phyloP scores from a whole-genome alignment of 2,888 invertebrate genomes.

The Chrysopilus asiliformis region DNA sequence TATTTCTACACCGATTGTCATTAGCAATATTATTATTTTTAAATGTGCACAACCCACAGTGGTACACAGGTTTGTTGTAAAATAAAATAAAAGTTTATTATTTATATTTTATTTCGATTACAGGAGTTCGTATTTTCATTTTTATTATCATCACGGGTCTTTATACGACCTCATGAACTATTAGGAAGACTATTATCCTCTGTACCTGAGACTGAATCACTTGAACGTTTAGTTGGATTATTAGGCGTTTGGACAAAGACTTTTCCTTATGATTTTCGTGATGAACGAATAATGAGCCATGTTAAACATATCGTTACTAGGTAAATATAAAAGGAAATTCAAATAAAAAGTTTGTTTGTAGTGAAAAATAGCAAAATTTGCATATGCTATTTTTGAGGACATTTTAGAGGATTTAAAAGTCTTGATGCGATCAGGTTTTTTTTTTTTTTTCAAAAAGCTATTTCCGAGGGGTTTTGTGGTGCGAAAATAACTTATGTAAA shows the following conservation, averaged over 20 bases:
- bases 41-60: too few species aligned
- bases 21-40: too few species aligned
- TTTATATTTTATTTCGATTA: conserved; percentile 12
- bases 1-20: too few species aligned
- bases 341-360: too few species aligned
- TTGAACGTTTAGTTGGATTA: conserved; percentile 32
- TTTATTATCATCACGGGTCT: conserved; percentile 35
- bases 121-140: conserved; percentile 37
- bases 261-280: conserved; percentile 37
- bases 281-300: conserved; percentile 37
- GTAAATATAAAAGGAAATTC: conserved; percentile 25
- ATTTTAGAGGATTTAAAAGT: too few species aligned
- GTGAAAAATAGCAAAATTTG: too few species aligned
- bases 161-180: conserved; percentile 35
- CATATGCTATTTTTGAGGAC: too few species aligned
- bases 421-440: too few species aligned
- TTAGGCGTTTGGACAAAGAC: conserved; percentile 34
- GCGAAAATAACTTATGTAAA: too few species aligned
- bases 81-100: background rate
- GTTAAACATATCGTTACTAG: conserved; percentile 38
- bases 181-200: conserved; percentile 32
- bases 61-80: too few species aligned
- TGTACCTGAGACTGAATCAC: conserved; percentile 33
- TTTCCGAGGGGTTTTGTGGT: too few species aligned
- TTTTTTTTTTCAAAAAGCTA: too few species aligned